phyloP scores from a whole-genome alignment of 2,797 vertebrate species.

The Danionella dracula region DNA sequence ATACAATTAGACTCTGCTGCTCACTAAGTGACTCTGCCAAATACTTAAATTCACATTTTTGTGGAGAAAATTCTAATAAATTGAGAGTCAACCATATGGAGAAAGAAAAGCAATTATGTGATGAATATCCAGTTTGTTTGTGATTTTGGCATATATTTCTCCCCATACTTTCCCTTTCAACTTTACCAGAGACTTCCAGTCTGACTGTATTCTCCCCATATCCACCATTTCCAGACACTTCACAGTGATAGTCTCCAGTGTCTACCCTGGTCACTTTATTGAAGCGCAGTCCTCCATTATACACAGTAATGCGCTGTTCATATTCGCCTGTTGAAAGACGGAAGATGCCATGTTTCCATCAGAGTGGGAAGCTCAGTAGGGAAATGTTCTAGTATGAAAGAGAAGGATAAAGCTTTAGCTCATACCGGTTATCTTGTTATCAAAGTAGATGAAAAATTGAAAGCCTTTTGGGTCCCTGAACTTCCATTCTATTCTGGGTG shows the following conservation, averaged over 20 bases:
- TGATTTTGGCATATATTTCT: no score
- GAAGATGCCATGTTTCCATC: not conserved
- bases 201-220: conserved; percentile 57
- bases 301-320: conserved; percentile 49
- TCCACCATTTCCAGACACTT: conserved; percentile 61
- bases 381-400: no score
- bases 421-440: conserved; percentile 65
- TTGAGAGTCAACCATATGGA: no score
- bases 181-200: conserved; percentile 78
- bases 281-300: conserved; percentile 58
- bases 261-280: conserved; percentile 67
- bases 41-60: no score
- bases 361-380: no score
- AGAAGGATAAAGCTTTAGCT: not conserved
- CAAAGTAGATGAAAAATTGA: conserved; percentile 61
- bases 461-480: conserved; percentile 59
- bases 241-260: conserved; percentile 74
- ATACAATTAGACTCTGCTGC: no score
- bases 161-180: no score
- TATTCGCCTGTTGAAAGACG: conserved; percentile 61
- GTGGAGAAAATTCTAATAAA: no score
- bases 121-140: no score
- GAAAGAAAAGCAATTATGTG: no score
- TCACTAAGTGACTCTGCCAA: no score
- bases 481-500: conserved; percentile 82